phyloP scores from a whole-genome alignment of 92 coral and sea anemone genomes.

The Montipora capitata region DNA sequence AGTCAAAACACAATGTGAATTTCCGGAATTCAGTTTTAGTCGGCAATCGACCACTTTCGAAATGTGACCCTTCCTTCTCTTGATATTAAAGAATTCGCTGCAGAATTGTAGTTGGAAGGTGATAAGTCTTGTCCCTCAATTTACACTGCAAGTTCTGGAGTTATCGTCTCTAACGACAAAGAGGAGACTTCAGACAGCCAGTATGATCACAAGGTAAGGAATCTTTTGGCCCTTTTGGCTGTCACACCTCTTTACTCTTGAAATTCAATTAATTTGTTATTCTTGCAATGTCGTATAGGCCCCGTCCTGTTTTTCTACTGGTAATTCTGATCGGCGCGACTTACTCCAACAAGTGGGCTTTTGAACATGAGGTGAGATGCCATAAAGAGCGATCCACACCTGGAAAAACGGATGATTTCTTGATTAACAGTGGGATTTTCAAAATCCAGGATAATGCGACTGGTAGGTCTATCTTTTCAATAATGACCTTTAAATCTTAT shows the following conservation, averaged over 20 bases:
- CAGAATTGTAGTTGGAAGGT: too few species aligned
- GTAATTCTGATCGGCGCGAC: not conserved
- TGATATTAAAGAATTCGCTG: too few species aligned
- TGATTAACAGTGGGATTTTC: not conserved
- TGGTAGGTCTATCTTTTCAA: not conserved
- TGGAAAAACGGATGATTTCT: not conserved
- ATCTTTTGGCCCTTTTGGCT: too few species aligned
- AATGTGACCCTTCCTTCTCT: slow-evolving; percentile 11
- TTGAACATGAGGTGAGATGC: not conserved
- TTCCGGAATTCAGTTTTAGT: slow-evolving; percentile 20
- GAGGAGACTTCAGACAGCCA: not conserved
- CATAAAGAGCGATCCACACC: not conserved
- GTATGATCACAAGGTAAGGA: slow-evolving; percentile 17
- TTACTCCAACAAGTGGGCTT: not conserved
- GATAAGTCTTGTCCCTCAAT: not conserved
- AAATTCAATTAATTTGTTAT: not conserved
- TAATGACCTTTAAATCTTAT: not conserved
- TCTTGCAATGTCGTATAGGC: not conserved
- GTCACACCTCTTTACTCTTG: not conserved
- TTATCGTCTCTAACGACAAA: not conserved
- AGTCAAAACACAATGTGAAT: slow-evolving; percentile 9
- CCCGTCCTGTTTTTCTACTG: not conserved
- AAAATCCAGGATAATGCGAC: not conserved
- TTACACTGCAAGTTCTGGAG: not conserved
- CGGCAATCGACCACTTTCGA: not conserved